Conservation (phyloP, 2,113 vertebrate genomes). For the Campylomormyrus tamandua region DNA sequence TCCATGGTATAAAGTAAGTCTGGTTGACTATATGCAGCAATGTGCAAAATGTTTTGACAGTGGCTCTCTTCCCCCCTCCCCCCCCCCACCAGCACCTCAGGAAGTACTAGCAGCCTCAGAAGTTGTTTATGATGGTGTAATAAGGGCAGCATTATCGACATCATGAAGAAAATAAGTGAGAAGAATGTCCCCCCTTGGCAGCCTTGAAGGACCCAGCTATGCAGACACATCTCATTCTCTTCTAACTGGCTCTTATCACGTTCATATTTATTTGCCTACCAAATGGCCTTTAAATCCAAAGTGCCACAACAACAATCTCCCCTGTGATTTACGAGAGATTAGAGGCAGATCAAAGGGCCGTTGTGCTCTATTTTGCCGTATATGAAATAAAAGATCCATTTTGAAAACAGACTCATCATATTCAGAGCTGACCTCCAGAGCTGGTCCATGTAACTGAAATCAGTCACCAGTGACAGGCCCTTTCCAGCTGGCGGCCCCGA, state of each 20-base stretch:
- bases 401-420: not conserved
- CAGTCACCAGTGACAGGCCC: not conserved
- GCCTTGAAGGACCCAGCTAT: not conserved
- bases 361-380: not conserved
- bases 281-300: conserved; percentile 10
- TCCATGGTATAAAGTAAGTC: not conserved
- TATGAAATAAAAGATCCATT: not conserved
- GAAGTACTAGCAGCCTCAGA: not conserved
- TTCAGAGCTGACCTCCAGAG: not conserved
- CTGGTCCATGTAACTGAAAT: not conserved
- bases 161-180: not conserved
- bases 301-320: not conserved
- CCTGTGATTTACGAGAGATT: conserved; percentile 1
- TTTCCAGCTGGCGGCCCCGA: not conserved
- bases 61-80: not conserved
- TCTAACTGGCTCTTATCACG: not conserved
- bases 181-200: not conserved
- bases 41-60: not conserved
- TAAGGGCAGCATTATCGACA: not conserved
- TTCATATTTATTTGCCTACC: not conserved
- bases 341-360: not conserved
- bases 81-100: not conserved
- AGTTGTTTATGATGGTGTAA: not conserved
- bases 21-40: not conserved
- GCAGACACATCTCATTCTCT: not conserved